A percentile compares a stretch with the other conserved stretches of the same genome.
Conservation (phyloP, 1,140 invertebrate genomes). For the Diplogasteroides magnus region DNA sequence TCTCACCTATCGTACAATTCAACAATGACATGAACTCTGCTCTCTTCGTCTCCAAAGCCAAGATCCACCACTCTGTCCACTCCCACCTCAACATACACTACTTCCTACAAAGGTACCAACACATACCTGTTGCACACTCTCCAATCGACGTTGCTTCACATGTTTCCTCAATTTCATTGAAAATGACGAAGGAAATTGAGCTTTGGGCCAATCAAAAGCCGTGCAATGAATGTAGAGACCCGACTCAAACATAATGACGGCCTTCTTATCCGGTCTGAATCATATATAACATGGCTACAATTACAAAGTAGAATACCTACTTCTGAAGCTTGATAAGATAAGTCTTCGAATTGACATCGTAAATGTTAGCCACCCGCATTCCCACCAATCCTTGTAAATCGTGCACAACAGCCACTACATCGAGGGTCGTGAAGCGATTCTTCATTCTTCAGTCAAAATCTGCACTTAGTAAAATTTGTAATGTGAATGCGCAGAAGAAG, state of each 20-base stretch:
- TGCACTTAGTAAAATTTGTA: too few relatives aligned
- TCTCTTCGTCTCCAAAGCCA: slow-evolving; percentile 86
- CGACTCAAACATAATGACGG: slow-evolving; percentile 83
- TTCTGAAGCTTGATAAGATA: slow-evolving; percentile 79
- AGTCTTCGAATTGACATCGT: slow-evolving; percentile 93
- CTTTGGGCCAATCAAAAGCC: slow-evolving; percentile 96
- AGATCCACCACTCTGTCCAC: slow-evolving; percentile 81
- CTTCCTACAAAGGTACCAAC: slow-evolving; percentile 54
- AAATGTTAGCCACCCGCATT: slow-evolving; percentile 90
- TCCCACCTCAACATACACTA: slow-evolving; percentile 62
- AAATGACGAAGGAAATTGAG: slow-evolving; percentile 86
- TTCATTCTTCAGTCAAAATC: slow-evolving; percentile 74
- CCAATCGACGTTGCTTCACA: slow-evolving; percentile 79
- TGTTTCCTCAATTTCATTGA: slow-evolving; percentile 99
- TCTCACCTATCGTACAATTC: slow-evolving; percentile 65
- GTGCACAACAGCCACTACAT: slow-evolving; percentile 76
- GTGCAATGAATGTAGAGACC: slow-evolving; percentile 88
- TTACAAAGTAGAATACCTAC: slow-evolving; percentile 56
- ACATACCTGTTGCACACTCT: slow-evolving; percentile 14
- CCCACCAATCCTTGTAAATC: slow-evolving; percentile 79
- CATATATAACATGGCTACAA: slow-evolving; percentile 34
- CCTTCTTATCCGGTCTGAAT: slow-evolving; percentile 68
- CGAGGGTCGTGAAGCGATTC: slow-evolving; percentile 79
- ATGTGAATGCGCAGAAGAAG: too few relatives aligned
- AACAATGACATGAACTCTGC: slow-evolving; percentile 87